Evolutionary conservation across 2,797 vertebrate species (phyloP), one percentile per base, ranked within the genome.

Genomic region (Ibycter americanus): DNA sequence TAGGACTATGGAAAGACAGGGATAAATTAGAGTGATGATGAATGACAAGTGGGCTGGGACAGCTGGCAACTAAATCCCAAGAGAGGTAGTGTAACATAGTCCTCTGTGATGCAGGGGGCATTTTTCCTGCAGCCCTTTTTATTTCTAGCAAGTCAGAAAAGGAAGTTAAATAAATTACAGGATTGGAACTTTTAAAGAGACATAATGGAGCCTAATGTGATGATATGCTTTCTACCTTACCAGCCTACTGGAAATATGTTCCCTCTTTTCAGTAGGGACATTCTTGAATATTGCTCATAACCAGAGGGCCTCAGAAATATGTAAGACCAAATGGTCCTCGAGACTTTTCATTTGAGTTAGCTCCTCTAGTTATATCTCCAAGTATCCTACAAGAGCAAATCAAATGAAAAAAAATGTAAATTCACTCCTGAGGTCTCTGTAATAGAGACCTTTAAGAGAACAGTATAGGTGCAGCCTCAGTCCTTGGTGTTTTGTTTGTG

Each of bases 121-220:
- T 74, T 25, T 63, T 90, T 86, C 83, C 38, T 59, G 14, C 20
- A 68, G n/a, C 3, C 15, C 6, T 87, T 56, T 89, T 56, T 56
- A 8, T 49, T 96, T 76, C 46, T 72, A 68, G 32, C 21, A 79
- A 49, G 49, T 82, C 66, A 91, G 61, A 67, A 93, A 54, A 87
- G 15, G 8, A n/a, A 61, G 12, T 15, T 31, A 16, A 61, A 42
- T 55, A 67, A 81, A 78, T 55, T 58, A 67, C 17, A 82, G 34
- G 20, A 46, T 8, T 67, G 11, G 27, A 82, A 74, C 12, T 31
- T 62, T 54, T 58, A 63, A 78, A 67, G 44, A 71, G 82, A 51
- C 19, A 6, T 34, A 59, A 31, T 70, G 20, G 22, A 81, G 10
- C 12, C 4, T 54, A 49, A 59, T 22, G 29, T 40, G 25, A 20